phyloP scores from a whole-genome alignment of 2,113 vertebrate genomes.

The Entomyzon cyanotis region DNA sequence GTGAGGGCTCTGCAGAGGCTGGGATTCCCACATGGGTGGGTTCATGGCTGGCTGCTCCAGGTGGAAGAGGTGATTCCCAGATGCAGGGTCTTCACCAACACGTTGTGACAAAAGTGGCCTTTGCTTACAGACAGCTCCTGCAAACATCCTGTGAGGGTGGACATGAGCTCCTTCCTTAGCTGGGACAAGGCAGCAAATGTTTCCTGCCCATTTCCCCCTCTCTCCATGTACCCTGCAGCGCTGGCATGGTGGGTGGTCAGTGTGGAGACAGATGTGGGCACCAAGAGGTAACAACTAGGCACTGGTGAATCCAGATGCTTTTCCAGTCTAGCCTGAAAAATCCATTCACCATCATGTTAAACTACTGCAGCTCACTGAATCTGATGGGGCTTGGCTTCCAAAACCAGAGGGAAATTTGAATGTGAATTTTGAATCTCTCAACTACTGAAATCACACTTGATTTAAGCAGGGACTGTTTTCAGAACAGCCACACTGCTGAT shows the following conservation, averaged over 20 bases:
- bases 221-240: neutral
- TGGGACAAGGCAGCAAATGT: neutral
- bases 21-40: fast-evolving
- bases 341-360: neutral
- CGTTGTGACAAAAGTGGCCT: neutral
- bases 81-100: neutral
- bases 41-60: neutral
- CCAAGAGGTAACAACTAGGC: neutral
- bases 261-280: neutral
- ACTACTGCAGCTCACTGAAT: neutral
- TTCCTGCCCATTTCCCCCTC: fast-evolving
- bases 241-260: neutral
- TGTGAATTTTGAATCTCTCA: neutral
- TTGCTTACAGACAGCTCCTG: neutral
- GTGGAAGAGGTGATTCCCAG: neutral
- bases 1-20: neutral
- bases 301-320: neutral
- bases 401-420: neutral
- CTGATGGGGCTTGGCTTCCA: neutral
- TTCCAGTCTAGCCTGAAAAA: neutral
- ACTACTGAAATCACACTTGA: neutral
- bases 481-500: neutral
- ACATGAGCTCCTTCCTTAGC: neutral
- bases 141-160: fast-evolving
- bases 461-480: neutral